Base-by-base conservation (phyloP, 1,140 invertebrate species). In the Habropoda laboriosa region DNA sequence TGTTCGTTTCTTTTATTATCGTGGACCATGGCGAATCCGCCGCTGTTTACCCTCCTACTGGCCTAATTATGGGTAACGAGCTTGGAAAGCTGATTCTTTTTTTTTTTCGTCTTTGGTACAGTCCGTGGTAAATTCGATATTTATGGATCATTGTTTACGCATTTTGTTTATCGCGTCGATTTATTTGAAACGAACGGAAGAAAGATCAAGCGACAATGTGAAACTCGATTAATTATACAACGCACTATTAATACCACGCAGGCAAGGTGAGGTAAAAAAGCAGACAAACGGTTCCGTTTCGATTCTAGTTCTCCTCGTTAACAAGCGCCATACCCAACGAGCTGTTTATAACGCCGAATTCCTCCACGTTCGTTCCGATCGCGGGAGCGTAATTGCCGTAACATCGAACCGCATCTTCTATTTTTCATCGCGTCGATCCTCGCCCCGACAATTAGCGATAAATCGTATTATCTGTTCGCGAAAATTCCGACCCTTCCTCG, bases 31-130 rank as follows among this genome's bases (percentile, higher is more conserved):
- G 13, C 8, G 12, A 27, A 32, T 32, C 40, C 49, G 47, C 51
- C 55, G 53, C 45, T 78, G 51, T 71, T 78, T 78, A 78, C 55
- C 55, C 45, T 32, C n/a, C 35, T 49, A 21, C 45, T 21, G 47
- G 55, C 53, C 75, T 78, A 78, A 78, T 78, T 78, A 78, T 24
- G 55, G 75, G 32, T 71, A 78, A 78, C 75, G 71, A 78, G 75
- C 66, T n/a, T 71, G 75, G 55, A 51, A 60, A 42, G 45, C 75
- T 32, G 27, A 71, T 51, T 60, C 75, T 61, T 71, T 24, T 32
- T 60, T 47, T 7, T 42, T 0, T 21, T 7, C 18, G 32, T n/a
- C n/a, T n/a, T n/a, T n/a, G n/a, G n/a, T n/a, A n/a, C n/a, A n/a
- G n/a, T n/a, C n/a, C n/a, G n/a, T n/a, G n/a, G n/a, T n/a, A n/a